phyloP scores from a whole-genome alignment of 2,797 vertebrate species.

The Poecile montanus region DNA sequence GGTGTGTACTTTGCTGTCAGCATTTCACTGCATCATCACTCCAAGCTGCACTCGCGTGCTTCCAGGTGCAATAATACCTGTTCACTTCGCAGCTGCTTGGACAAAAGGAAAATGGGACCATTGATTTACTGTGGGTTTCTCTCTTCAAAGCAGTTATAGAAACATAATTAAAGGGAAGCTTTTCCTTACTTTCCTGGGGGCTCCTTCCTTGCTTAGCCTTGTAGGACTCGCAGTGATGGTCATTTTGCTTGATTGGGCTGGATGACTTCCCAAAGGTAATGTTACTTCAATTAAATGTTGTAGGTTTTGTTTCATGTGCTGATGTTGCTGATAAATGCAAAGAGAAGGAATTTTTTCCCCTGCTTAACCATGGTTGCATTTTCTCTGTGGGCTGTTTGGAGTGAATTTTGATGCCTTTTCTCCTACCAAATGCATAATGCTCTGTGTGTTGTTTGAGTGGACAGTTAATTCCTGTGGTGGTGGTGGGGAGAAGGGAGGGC shows the following conservation, averaged over 20 bases:
- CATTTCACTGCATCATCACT: slow-evolving; percentile 71
- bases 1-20: slow-evolving; percentile 92
- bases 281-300: slow-evolving; percentile 1
- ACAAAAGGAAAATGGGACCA: slow-evolving; percentile 33
- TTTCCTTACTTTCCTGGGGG: slow-evolving; percentile 54
- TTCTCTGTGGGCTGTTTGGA: slow-evolving; percentile 51
- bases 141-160: slow-evolving; percentile 55
- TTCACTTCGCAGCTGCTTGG: slow-evolving; percentile 66
- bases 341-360: background rate
- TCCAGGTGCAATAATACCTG: slow-evolving; percentile 55
- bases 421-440: slow-evolving; percentile 11
- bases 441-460: background rate
- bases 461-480: background rate
- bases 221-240: slow-evolving; percentile 50
- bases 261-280: slow-evolving; percentile 58
- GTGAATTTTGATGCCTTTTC: slow-evolving; percentile 22
- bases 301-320: slow-evolving; percentile 54
- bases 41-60: slow-evolving; percentile 60
- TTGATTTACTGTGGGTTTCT: slow-evolving; percentile 56
- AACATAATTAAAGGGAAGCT: slow-evolving; percentile 57
- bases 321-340: slow-evolving; percentile 46
- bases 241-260: slow-evolving; percentile 62
- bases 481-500: background rate
- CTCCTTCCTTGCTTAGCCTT: slow-evolving; percentile 62
- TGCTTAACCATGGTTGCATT: slow-evolving; percentile 47